Percentiles rank a stretch among this genome's conserved stretches.
These are phyloP conservation scores for Gallirallus australis DNA, from an alignment of 2,797 vertebrate species.

Conservation along the genomic window DNA sequence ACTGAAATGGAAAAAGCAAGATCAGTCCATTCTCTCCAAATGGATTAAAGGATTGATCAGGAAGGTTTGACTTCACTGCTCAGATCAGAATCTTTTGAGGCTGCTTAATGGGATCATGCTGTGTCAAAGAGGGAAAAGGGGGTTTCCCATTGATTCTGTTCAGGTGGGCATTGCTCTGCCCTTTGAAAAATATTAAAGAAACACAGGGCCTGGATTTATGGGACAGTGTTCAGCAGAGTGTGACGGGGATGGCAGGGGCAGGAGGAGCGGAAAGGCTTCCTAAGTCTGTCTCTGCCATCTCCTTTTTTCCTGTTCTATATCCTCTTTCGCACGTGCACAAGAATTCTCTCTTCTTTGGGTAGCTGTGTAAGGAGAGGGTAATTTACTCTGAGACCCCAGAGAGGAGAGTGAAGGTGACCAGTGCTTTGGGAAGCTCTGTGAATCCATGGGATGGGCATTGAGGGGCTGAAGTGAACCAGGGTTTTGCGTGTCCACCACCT, in stretches of 20 bases:
- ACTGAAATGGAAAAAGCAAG: background rate
- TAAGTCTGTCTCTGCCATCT: background rate
- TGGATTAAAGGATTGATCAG: slow-evolving; percentile 68
- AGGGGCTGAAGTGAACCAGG: background rate
- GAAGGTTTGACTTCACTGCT: slow-evolving; percentile 1
- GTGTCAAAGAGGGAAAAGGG: background rate
- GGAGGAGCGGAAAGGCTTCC: background rate
- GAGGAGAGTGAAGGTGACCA: background rate
- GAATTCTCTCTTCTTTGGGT: background rate
- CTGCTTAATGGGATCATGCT: slow-evolving; percentile 43
- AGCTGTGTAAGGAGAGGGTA: background rate
- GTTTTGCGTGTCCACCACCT: rapidly evolving
- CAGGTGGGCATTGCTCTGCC: background rate
- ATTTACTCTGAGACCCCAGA: background rate
- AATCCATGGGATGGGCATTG: rapidly evolving
- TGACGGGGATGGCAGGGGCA: background rate
- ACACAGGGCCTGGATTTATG: background rate
- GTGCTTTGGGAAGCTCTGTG: background rate
- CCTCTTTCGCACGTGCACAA: background rate
- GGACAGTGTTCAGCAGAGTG: background rate
- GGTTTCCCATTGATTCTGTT: background rate
- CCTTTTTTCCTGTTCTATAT: background rate
- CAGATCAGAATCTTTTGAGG: background rate
- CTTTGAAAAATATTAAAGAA: background rate
- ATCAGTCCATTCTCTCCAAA: background rate